Percentiles rank a stretch among this genome's conserved stretches.
Conservation (phyloP, 2,113 vertebrate genomes). For the Rhipidura dahli region DNA sequence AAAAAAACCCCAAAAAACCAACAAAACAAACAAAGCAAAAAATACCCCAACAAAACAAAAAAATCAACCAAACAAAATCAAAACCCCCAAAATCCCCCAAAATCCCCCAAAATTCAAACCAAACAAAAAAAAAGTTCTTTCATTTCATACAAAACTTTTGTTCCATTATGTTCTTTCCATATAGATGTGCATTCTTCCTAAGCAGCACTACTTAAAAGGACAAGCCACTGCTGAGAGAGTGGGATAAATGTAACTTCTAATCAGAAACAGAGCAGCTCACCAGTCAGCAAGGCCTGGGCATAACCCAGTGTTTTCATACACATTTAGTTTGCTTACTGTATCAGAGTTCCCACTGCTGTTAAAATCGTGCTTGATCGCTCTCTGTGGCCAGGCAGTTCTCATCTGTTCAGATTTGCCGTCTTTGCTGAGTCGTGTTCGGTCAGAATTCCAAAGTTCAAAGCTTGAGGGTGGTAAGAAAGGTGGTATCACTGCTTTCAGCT, state of each 20-base stretch:
- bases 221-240: neutral
- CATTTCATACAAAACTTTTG: neutral
- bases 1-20: neutral
- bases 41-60: neutral
- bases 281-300: neutral
- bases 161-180: neutral
- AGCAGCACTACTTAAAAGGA: neutral
- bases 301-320: neutral
- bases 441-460: slow-evolving; percentile 94
- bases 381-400: slow-evolving; percentile 82
- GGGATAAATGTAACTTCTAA: neutral
- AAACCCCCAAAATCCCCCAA: neutral
- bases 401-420: slow-evolving; percentile 81
- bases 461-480: slow-evolving; percentile 95
- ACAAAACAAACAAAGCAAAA: neutral
- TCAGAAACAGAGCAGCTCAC: neutral
- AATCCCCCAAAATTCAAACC: neutral
- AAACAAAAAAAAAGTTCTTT: neutral
- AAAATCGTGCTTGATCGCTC: slow-evolving; percentile 76
- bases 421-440: slow-evolving; percentile 78
- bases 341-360: slow-evolving; percentile 85
- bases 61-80: neutral
- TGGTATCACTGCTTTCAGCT: slow-evolving; percentile 96
- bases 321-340: slow-evolving; percentile 74
- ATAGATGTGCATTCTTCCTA: neutral